Base-by-base conservation (phyloP, 2,113 vertebrate species). In the Phalacrocorax brasilianus region DNA sequence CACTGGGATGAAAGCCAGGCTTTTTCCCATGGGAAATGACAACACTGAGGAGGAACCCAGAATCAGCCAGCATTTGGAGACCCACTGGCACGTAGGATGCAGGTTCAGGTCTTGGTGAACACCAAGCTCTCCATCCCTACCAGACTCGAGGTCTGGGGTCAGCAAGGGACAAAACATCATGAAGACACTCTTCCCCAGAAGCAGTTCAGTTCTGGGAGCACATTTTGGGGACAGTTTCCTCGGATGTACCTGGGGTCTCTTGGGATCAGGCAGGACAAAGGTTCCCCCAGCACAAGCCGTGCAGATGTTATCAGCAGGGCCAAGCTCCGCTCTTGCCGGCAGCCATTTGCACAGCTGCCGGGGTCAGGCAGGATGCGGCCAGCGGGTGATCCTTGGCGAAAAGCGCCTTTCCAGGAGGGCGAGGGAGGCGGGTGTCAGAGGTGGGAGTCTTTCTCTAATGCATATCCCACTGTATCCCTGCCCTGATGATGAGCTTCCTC, bases 331-430 rank as follows among this genome's bases (percentile, higher is more conserved):
- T 58, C 38, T 73, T 14, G 15, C 58, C 4, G 3, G 11, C 9
- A 58, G 71, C 3, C 3, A 22, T 16, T 3, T 2, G 3, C 2
- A 1, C 22, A 74, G 81, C 63, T 73, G 75, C 40, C 6, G 3
- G 35, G 65, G 52, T 17, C 19, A 2, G 72, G 80, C 86, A 22
- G 88, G 93, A 82, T 18, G 49, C 0, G 4, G 61, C 65, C 5
- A 0, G 44, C 3, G 8, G 72, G 53, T 21, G 53, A 76, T 6
- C 94, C 93, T 63, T 68, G 77, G 82, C 23, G 32, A 73, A 93
- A 84, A 95, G 94, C 78, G 61, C 74, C 90, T 84, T 88, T 85
- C 95, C 96, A 86, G 97, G 85, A 88, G 95, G 92, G 18, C 1
- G 84, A 90, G 92, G 86, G 81, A 67, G 65, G 24, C 2, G 33